Percentiles rank a stretch among this genome's conserved stretches.
phyloP scores from a whole-genome alignment of 2,113 vertebrate genomes.

The Entelurus aequoreus region DNA sequence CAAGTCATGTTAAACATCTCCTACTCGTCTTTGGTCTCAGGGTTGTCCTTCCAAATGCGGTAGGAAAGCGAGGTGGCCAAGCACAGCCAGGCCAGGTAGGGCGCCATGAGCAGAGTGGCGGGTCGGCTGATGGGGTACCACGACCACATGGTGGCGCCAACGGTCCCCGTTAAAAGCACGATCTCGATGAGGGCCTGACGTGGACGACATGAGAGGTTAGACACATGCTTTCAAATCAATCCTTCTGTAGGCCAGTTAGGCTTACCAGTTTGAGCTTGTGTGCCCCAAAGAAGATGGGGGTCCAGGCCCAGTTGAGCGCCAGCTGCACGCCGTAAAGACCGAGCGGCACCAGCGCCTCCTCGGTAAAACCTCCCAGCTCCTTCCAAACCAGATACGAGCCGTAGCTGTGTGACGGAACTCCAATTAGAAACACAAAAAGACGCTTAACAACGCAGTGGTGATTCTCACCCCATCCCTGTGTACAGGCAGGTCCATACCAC shows the following conservation, averaged over 20 bases:
- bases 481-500: constrained; percentile 81
- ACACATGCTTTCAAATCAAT: neutral
- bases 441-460: neutral
- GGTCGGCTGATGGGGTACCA: constrained; percentile 80
- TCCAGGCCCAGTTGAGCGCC: constrained; percentile 82
- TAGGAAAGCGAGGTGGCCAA: constrained; percentile 77
- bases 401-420: constrained; percentile 62
- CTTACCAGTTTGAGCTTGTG: constrained; percentile 77
- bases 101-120: constrained; percentile 78
- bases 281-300: constrained; percentile 79
- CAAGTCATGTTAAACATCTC: neutral
- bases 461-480: constrained; percentile 81
- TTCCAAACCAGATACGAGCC: constrained; percentile 89
- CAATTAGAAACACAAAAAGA: neutral
- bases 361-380: constrained; percentile 79
- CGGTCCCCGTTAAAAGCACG: constrained; percentile 73
- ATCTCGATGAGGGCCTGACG: constrained; percentile 74
- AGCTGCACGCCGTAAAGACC: constrained; percentile 85
- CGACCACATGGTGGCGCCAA: constrained; percentile 70
- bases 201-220: neutral
- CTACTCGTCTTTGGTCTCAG: constrained; percentile 57
- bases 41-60: constrained; percentile 85
- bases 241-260: neutral
- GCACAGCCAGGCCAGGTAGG: constrained; percentile 85
- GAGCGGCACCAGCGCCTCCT: constrained; percentile 75